Percentiles rank a stretch among this genome's conserved stretches.
Evolutionary conservation across 2,113 vertebrate species (phyloP).

Genomic region (Vulpes vulpes): DNA sequence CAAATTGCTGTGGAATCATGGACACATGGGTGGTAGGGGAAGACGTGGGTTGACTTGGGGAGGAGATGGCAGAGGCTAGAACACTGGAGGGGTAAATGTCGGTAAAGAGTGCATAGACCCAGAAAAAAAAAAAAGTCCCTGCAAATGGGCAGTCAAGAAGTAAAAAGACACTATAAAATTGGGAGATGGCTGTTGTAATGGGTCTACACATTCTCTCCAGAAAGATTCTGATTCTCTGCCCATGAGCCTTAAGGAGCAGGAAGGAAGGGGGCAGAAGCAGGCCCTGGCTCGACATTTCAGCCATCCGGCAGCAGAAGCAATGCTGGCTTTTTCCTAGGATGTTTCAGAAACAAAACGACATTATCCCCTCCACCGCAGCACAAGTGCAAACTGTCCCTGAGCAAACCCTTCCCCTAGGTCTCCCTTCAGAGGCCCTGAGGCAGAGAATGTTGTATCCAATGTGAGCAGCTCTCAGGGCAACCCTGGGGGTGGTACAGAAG

Average conservation of each 20-base stretch:
- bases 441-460: not conserved
- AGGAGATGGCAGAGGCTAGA: not conserved
- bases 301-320: not conserved
- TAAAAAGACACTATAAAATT: not conserved
- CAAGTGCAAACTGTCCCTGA: not conserved
- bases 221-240: not conserved
- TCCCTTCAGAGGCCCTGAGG: not conserved
- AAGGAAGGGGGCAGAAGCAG: not conserved
- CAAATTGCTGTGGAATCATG: not conserved
- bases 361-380: not conserved
- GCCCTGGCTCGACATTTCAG: not conserved
- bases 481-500: not conserved
- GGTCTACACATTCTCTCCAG: not conserved
- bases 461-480: not conserved
- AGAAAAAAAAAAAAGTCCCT: not conserved
- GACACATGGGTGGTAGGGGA: not conserved
- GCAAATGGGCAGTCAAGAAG: not conserved
- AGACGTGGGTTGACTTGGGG: fast-evolving
- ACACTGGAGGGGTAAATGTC: not conserved
- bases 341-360: not conserved
- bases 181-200: not conserved
- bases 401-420: not conserved
- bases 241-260: not conserved
- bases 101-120: not conserved
- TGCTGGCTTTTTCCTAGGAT: not conserved